Percentiles rank a stretch among this genome's conserved stretches.
These are phyloP conservation scores for Euwallacea fornicatus DNA, from an alignment of 1,140 invertebrate genomes.

Conservation along the genomic window DNA sequence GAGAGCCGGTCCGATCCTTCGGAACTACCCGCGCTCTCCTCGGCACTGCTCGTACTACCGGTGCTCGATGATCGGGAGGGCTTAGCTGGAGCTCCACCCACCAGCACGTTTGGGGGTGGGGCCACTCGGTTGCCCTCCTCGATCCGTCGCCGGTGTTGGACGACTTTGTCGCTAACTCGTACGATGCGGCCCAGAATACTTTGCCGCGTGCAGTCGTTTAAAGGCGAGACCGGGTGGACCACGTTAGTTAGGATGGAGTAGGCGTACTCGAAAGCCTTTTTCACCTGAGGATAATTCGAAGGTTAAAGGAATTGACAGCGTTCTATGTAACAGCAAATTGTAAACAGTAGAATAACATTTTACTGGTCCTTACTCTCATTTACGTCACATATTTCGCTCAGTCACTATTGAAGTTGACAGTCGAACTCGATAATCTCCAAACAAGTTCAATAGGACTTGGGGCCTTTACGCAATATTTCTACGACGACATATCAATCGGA, in stretches of 20 bases:
- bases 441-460: no score
- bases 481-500: no score
- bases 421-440: no score
- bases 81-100: conserved; percentile 18
- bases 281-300: conserved; percentile 68
- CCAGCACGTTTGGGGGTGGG: conserved; percentile 6
- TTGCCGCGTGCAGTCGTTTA: conserved; percentile 57
- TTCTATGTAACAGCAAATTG: no score
- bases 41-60: conserved; percentile 49
- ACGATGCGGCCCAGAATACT: conserved; percentile 88
- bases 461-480: no score
- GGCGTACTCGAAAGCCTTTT: conserved; percentile 94
- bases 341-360: no score
- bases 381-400: no score
- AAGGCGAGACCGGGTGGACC: conserved; percentile 67
- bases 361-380: no score
- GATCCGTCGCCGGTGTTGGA: conserved; percentile 80
- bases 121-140: conserved; percentile 34
- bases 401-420: no score
- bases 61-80: conserved; percentile 49
- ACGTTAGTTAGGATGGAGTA: conserved; percentile 84
- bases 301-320: no score
- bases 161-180: conserved; percentile 90
- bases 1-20: conserved; percentile 50
- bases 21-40: conserved; percentile 50